Percentiles rank a stretch among this genome's conserved stretches.
Evolutionary conservation across 2,888 invertebrate species (phyloP).

Genomic region (Cynaeus angustus): DNA sequence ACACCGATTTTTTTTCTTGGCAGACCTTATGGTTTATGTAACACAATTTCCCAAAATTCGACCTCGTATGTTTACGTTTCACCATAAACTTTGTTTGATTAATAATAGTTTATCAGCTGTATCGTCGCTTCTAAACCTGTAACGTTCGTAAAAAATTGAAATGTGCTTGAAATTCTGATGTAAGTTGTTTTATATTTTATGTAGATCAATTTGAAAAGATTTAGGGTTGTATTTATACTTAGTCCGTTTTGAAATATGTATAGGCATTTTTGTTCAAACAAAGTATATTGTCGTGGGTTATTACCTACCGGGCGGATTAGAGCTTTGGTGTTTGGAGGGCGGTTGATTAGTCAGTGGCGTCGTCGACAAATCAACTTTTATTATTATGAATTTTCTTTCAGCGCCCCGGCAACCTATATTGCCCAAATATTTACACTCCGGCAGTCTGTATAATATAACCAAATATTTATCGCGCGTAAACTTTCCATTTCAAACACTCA

Average conservation of each 20-base stretch:
- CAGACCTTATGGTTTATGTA: slow-evolving; percentile 2
- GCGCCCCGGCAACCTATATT: slow-evolving; percentile 44
- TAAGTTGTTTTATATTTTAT: not conserved
- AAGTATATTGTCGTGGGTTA: no score
- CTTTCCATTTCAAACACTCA: slow-evolving; percentile 50
- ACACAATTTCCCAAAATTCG: slow-evolving; percentile 4
- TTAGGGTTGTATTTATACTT: not conserved
- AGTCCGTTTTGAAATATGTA: not conserved
- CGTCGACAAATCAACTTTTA: slow-evolving; percentile 32
- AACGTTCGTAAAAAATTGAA: slow-evolving; percentile 4
- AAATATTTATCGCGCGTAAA: slow-evolving; percentile 50
- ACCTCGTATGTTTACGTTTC: not conserved
- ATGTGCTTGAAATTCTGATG: not conserved
- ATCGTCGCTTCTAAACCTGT: not conserved
- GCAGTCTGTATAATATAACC: slow-evolving; percentile 50
- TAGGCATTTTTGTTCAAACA: no score
- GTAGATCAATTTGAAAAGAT: not conserved
- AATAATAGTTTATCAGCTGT: slow-evolving; percentile 4
- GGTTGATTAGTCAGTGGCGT: not conserved
- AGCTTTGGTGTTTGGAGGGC: not conserved
- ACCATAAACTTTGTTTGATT: slow-evolving; percentile 5
- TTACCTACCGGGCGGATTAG: not conserved
- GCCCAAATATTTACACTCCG: slow-evolving; percentile 50
- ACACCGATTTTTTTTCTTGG: not conserved
- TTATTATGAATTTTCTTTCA: slow-evolving; percentile 47